These are phyloP conservation scores for Sminthurinus signatus DNA, from an alignment of 1,140 invertebrate species.

Conservation along the genomic window DNA sequence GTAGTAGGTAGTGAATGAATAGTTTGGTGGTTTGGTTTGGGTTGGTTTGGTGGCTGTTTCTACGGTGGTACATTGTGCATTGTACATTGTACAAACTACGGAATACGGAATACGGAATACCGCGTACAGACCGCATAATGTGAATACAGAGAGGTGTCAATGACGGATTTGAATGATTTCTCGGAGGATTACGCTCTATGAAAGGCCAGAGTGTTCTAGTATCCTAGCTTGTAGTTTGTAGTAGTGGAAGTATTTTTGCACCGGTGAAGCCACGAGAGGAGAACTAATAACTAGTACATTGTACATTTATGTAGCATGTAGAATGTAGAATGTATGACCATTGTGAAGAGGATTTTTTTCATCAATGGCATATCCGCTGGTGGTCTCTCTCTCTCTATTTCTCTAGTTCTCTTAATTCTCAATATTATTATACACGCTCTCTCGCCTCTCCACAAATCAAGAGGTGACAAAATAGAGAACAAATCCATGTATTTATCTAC, in stretches of 20 bases:
- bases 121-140: neutral
- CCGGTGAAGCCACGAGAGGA: conserved; percentile 13
- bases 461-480: conserved; percentile 12
- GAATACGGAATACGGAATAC: too few relatives aligned
- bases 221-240: too few relatives aligned
- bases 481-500: neutral
- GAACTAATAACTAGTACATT: too few relatives aligned
- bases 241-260: conserved; percentile 21
- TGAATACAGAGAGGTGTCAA: conserved; percentile 11
- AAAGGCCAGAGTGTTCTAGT: too few relatives aligned
- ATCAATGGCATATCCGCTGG: conserved; percentile 21
- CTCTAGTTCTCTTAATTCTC: too few relatives aligned
- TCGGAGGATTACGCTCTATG: conserved; percentile 37
- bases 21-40: too few relatives aligned
- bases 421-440: conserved; percentile 26
- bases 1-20: neutral
- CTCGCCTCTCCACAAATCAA: conserved; percentile 25
- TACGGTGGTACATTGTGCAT: neutral
- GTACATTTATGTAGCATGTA: too few relatives aligned
- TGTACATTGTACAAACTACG: too few relatives aligned
- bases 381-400: conserved; percentile 6
- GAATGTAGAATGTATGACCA: too few relatives aligned
- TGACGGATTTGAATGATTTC: conserved; percentile 39
- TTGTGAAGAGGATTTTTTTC: conserved; percentile 15
- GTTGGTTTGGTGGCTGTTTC: conserved; percentile 2